Conservation (phyloP, 1,140 invertebrate species). For the Diorhabda elongata region DNA sequence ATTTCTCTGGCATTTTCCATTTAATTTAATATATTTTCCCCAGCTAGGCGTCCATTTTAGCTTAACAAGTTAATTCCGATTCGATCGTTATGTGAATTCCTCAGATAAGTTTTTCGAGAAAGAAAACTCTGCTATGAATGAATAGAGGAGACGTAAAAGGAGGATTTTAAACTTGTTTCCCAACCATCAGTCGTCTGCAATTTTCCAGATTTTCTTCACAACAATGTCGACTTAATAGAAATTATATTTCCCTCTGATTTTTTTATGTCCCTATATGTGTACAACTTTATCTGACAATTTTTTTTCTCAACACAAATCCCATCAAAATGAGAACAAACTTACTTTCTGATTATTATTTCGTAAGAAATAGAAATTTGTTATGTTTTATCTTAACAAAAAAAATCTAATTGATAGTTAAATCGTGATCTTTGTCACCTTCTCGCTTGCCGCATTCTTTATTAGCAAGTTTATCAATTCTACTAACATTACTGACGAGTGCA, state of each 20-base stretch:
- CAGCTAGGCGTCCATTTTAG: slow-evolving; percentile 15
- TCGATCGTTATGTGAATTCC: slow-evolving; percentile 17
- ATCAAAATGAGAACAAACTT: too few relatives aligned
- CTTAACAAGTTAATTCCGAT: slow-evolving; percentile 19
- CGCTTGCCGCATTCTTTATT: too few relatives aligned
- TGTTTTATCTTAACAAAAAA: too few relatives aligned
- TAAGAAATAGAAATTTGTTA: too few relatives aligned
- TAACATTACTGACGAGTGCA: too few relatives aligned
- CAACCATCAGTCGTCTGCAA: slow-evolving; percentile 2
- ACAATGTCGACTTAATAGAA: slow-evolving; percentile 4
- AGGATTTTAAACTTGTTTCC: slow-evolving; percentile 20
- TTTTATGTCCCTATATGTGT: background rate
- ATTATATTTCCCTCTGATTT: slow-evolving; percentile 3
- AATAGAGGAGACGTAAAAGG: slow-evolving; percentile 9
- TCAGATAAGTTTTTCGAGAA: slow-evolving; percentile 14
- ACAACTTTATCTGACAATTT: too few relatives aligned
- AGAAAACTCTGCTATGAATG: slow-evolving; percentile 13
- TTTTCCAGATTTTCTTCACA: slow-evolving; percentile 7
- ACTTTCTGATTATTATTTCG: too few relatives aligned
- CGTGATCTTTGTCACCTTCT: too few relatives aligned
- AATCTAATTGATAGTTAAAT: too few relatives aligned
- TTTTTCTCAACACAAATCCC: too few relatives aligned
- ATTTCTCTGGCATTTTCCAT: slow-evolving; percentile 15
- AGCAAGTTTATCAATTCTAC: too few relatives aligned
- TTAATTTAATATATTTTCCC: slow-evolving; percentile 17